phyloP scores from a whole-genome alignment of 2,888 invertebrate species.

The Eurytoma adleriae region DNA sequence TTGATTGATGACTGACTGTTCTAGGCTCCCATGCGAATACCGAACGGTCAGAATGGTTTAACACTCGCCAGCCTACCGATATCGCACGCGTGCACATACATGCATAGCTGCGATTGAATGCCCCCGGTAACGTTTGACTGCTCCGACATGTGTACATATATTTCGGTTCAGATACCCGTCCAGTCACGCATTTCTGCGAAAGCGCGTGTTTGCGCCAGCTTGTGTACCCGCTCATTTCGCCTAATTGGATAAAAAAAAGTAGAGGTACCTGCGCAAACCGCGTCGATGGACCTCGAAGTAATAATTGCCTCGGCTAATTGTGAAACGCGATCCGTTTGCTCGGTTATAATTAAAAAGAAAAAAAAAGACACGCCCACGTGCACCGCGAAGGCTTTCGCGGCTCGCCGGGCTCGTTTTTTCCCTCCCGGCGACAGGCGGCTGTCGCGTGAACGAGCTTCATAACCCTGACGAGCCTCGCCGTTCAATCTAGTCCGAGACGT shows the following conservation, averaged over 20 bases:
- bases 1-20: too few relatives aligned
- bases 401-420: not conserved
- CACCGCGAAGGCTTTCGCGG: not conserved
- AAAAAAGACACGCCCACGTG: constrained; percentile 14
- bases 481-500: not conserved
- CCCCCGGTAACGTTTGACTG: too few relatives aligned
- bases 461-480: not conserved
- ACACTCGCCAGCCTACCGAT: too few relatives aligned
- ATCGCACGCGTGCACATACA: too few relatives aligned
- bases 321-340: constrained; percentile 38
- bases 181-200: too few relatives aligned
- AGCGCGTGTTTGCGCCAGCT: too few relatives aligned
- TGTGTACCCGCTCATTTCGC: not conserved
- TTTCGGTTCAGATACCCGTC: too few relatives aligned
- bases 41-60: too few relatives aligned
- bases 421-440: not conserved
- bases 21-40: too few relatives aligned
- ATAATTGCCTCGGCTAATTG: constrained; percentile 28
- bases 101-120: too few relatives aligned
- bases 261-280: not conserved
- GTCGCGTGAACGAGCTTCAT: constrained; percentile 1
- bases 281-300: not conserved
- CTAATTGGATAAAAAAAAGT: constrained; percentile 28
- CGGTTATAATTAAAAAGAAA: constrained; percentile 37
- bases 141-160: too few relatives aligned